phyloP scores from a whole-genome alignment of 1,140 invertebrate genomes.

The Lepidurus couesii region DNA sequence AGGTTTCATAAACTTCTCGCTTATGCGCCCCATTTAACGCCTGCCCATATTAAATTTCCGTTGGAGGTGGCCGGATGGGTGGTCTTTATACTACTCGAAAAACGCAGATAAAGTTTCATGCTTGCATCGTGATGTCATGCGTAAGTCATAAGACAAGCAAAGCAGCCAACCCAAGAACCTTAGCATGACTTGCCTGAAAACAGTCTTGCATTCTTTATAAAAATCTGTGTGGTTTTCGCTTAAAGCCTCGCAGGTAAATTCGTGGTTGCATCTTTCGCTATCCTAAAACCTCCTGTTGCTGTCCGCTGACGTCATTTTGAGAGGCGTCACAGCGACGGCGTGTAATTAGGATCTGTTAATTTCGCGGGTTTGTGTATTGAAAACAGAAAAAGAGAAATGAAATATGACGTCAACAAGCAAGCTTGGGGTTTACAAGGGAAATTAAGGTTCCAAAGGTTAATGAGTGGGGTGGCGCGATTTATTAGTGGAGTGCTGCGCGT shows the following conservation, averaged over 20 bases:
- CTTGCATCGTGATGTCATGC: neutral
- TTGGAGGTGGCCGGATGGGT: neutral
- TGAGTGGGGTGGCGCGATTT: neutral
- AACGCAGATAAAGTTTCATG: neutral
- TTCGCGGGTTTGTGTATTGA: neutral
- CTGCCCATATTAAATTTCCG: neutral
- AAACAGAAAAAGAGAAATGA: neutral
- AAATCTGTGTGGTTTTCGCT: neutral
- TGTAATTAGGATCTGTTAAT: too few species aligned
- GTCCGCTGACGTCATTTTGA: neutral
- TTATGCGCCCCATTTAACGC: neutral
- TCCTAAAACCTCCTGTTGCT: neutral
- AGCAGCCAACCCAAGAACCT: neutral
- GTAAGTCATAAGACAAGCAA: neutral
- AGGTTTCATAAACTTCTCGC: neutral
- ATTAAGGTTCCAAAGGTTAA: conserved; percentile 14
- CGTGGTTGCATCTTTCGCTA: neutral
- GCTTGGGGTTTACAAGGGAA: neutral
- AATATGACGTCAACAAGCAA: neutral
- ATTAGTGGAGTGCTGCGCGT: neutral
- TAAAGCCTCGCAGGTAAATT: conserved; percentile 10
- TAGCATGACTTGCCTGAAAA: neutral
- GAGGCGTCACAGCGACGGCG: too few species aligned
- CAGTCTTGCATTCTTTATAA: neutral
- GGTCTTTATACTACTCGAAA: neutral